A percentile compares a stretch with the other conserved stretches of the same genome.
Conservation (phyloP, 2,113 vertebrate species). For the Ctenodactylus gundi region DNA sequence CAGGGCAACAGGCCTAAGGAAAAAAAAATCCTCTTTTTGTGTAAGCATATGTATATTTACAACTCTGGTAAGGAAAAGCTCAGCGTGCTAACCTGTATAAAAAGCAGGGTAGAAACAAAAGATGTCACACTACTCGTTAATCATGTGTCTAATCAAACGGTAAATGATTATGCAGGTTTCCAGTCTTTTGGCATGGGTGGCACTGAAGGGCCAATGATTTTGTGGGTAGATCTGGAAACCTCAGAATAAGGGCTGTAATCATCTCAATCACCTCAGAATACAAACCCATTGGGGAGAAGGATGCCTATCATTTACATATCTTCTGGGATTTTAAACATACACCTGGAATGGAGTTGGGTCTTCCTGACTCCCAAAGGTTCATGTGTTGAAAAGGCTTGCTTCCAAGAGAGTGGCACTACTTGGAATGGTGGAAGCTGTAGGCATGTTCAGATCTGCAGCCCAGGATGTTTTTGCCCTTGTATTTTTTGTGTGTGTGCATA, state of each 20-base stretch:
- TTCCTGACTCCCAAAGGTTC: not conserved
- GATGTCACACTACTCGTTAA: not conserved
- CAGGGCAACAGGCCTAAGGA: not conserved
- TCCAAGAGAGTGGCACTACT: not conserved
- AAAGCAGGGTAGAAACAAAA: not conserved
- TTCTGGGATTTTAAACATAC: not conserved
- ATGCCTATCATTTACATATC: not conserved
- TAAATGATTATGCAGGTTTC: not conserved
- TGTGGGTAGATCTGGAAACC: not conserved
- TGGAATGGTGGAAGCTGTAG: not conserved
- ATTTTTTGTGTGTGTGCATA: no score
- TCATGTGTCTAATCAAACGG: not conserved
- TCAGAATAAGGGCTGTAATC: not conserved
- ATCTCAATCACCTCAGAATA: not conserved
- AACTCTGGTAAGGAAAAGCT: not conserved
- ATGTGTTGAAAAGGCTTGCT: not conserved
- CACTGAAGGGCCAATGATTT: not conserved
- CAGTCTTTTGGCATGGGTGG: not conserved
- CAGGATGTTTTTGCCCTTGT: no score
- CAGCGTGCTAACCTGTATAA: not conserved
- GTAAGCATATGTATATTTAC: not conserved
- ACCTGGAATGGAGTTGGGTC: not conserved
- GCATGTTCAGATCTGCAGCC: no score
- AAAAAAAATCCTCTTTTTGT: not conserved
- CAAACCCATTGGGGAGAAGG: not conserved